phyloP scores from a whole-genome alignment of 2,113 vertebrate genomes.

The Sinocyclocheilus anshuiensis region DNA sequence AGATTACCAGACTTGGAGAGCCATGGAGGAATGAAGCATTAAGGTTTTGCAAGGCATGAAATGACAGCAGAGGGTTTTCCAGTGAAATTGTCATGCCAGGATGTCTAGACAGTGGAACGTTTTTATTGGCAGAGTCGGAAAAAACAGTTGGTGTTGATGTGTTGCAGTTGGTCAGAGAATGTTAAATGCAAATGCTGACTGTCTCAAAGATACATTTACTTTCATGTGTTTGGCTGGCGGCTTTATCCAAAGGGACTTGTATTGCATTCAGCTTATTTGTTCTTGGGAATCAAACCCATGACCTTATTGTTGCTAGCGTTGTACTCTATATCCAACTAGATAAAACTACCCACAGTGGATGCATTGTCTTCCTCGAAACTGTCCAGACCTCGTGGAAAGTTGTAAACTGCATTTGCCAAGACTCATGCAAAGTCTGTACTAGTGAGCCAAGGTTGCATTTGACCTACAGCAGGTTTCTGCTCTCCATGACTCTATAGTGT shows the following conservation, averaged over 20 bases:
- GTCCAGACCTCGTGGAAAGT: conserved; percentile 22
- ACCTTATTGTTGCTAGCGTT: not conserved
- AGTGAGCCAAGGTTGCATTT: conserved; percentile 33
- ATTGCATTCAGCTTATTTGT: not conserved
- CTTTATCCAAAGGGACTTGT: not conserved
- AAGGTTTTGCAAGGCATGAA: conserved; percentile 47
- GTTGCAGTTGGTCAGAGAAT: not conserved
- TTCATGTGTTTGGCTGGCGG: not conserved
- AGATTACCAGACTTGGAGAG: conserved; percentile 7
- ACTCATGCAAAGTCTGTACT: conserved; percentile 11
- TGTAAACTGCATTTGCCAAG: not conserved
- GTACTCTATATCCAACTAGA: not conserved
- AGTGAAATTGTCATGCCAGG: conserved; percentile 10
- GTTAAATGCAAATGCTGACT: not conserved
- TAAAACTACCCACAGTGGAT: not conserved
- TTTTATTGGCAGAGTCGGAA: conserved; percentile 19
- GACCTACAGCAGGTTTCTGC: conserved; percentile 51
- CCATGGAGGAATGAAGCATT: conserved; percentile 24
- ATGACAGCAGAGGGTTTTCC: conserved; percentile 29
- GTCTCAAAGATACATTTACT: not conserved
- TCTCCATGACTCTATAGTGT: conserved; percentile 29
- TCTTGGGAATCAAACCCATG: not conserved
- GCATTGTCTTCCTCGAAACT: not conserved
- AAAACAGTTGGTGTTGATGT: not conserved
- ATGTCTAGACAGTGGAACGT: not conserved